Conservation (phyloP, 1,140 invertebrate species). For the Lasioglossum albipes region DNA sequence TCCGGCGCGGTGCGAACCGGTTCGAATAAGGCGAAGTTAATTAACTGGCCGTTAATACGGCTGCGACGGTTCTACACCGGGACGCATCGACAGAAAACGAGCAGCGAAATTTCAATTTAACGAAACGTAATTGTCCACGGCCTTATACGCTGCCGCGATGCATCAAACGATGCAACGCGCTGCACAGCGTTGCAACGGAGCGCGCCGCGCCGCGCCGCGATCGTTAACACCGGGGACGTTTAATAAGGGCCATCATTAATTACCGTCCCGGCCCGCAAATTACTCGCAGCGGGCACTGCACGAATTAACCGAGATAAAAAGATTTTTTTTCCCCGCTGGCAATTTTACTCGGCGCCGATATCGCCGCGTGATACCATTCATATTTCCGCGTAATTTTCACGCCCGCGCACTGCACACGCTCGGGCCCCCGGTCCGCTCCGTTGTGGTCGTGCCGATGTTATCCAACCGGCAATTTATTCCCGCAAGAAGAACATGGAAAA, state of each 20-base stretch:
- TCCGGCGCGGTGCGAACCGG: slow-evolving; percentile 59
- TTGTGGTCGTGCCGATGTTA: background rate
- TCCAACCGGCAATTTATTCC: slow-evolving; percentile 8
- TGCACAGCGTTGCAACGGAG: no score
- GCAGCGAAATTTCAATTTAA: slow-evolving; percentile 68
- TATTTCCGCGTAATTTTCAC: slow-evolving; percentile 34
- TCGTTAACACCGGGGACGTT: slow-evolving; percentile 65
- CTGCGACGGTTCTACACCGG: slow-evolving; percentile 14
- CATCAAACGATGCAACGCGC: slow-evolving; percentile 27
- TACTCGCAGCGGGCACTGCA: slow-evolving; percentile 27
- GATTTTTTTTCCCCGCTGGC: slow-evolving; percentile 22
- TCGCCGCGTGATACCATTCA: slow-evolving; percentile 18
- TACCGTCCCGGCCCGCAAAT: slow-evolving; percentile 38
- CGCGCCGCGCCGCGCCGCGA: slow-evolving; percentile 17
- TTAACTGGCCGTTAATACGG: slow-evolving; percentile 69
- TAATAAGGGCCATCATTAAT: slow-evolving; percentile 69
- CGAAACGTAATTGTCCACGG: slow-evolving; percentile 62
- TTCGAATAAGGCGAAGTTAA: slow-evolving; percentile 68
- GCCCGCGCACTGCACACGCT: background rate
- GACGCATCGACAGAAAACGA: slow-evolving; percentile 42
- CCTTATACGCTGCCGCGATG: slow-evolving; percentile 55
- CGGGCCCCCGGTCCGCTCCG: background rate
- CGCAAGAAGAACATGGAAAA: background rate
- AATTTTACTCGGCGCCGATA: background rate
- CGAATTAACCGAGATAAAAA: slow-evolving; percentile 1